These are phyloP conservation scores for Megalurothrips usitatus DNA, from an alignment of 2,888 invertebrate genomes.

Conservation along the genomic window DNA sequence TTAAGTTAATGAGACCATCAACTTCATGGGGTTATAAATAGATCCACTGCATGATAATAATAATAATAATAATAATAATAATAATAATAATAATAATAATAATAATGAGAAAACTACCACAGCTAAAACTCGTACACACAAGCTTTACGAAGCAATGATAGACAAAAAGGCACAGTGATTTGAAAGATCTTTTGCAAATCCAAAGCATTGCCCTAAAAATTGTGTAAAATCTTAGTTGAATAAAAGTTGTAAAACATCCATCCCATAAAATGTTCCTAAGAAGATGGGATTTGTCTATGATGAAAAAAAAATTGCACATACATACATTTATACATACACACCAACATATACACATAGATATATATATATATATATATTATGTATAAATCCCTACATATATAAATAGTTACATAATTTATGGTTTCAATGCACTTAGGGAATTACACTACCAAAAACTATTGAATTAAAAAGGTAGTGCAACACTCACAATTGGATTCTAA, in stretches of 20 bases:
- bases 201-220: constrained; percentile 7
- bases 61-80: not conserved
- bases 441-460: not conserved
- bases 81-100: not conserved
- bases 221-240: not conserved
- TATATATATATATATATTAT: not conserved
- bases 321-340: constrained; percentile 17
- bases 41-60: not conserved
- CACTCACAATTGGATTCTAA: not conserved
- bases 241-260: not conserved
- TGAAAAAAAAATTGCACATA: constrained; percentile 2
- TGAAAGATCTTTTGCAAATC: not conserved
- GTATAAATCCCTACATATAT: constrained; percentile 15
- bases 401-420: constrained; percentile 19
- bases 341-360: not conserved
- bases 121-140: not conserved
- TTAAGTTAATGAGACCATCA: constrained; percentile 25
- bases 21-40: not conserved
- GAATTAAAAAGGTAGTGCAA: not conserved
- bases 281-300: not conserved
- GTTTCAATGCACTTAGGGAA: not conserved
- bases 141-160: not conserved
- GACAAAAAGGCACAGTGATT: constrained; percentile 13
- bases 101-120: not conserved
- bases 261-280: not conserved